Evolutionary conservation across 2,113 vertebrate species (phyloP), one percentile per base, ranked within the genome.

Genomic region (Felis chaus): DNA sequence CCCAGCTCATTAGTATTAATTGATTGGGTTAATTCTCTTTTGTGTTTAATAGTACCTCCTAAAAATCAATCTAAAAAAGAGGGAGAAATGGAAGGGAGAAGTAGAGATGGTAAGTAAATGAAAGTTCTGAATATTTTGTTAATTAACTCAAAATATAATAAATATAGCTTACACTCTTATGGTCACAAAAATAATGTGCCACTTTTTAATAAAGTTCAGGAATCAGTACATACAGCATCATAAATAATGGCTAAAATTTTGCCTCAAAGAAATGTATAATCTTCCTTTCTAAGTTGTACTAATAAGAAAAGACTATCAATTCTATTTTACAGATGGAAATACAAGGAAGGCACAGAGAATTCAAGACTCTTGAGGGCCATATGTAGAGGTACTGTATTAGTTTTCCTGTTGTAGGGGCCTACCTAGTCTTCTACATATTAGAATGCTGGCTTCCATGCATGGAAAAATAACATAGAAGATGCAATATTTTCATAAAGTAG

Each of bases 11-110:
- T 97, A 94, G 96, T 97, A 98, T 96, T 96, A 98, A 95, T 94
- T 98, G 94, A 98, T 97, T 94, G 79, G 94, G 91, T 94, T 97
- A 95, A 97, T 97, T 98, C 96, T 98, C 95, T 93, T 63, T 65
- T 78, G 31, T 68, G 31, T 91, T 97, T 96, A 96, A 96, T 13
- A 76, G 92, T 90, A 96, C 4, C 27, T 65, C 50, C 4, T 3
- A 61, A 97, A 81, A 92, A 96, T 2, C n/a, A 48, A 45, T 45
- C 73, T 66, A n/a, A 74, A 15, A 90, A 91, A 9, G 19, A 92
- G 13, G 14, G 7, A 23, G 21, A 36, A n/a, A 50, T 21, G 5
- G 29, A 78, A 10, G 15, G 48, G 61, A 92, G 36, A 86, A 66
- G 10, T 45, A 86, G 25, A 94, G 50, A 69, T 33, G 21, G 16